phyloP scores from a whole-genome alignment of 2,113 vertebrate genomes.

The Mobula hypostoma region DNA sequence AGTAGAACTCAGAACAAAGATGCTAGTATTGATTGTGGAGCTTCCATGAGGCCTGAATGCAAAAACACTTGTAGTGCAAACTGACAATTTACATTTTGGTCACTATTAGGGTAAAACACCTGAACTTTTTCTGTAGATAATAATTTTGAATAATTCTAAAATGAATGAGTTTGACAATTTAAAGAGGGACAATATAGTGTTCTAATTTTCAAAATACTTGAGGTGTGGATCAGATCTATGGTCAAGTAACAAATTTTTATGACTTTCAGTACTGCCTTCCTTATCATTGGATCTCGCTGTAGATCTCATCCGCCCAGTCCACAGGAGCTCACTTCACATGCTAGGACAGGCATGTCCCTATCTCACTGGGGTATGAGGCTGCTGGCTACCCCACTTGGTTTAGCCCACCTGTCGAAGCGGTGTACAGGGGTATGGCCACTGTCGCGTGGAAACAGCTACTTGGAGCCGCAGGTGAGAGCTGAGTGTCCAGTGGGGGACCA shows the following conservation, averaged over 20 bases:
- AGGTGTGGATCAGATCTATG: background rate
- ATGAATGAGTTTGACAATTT: background rate
- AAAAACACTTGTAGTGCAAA: background rate
- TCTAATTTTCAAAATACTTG: background rate
- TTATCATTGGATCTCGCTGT: too few relatives aligned
- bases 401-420: too few relatives aligned
- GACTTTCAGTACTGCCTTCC: background rate
- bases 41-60: background rate
- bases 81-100: background rate
- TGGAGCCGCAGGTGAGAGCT: too few relatives aligned
- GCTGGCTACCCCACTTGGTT: too few relatives aligned
- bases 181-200: background rate
- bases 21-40: background rate
- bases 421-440: too few relatives aligned
- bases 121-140: background rate
- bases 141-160: slow-evolving; percentile 9
- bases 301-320: too few relatives aligned
- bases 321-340: too few relatives aligned
- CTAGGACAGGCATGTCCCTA: too few relatives aligned
- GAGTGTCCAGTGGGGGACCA: too few relatives aligned
- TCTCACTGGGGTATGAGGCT: too few relatives aligned
- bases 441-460: too few relatives aligned
- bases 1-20: background rate
- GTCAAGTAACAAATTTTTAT: background rate
- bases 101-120: background rate